phyloP scores from a whole-genome alignment of 1,140 invertebrate species.

The Aleiodes sp. region DNA sequence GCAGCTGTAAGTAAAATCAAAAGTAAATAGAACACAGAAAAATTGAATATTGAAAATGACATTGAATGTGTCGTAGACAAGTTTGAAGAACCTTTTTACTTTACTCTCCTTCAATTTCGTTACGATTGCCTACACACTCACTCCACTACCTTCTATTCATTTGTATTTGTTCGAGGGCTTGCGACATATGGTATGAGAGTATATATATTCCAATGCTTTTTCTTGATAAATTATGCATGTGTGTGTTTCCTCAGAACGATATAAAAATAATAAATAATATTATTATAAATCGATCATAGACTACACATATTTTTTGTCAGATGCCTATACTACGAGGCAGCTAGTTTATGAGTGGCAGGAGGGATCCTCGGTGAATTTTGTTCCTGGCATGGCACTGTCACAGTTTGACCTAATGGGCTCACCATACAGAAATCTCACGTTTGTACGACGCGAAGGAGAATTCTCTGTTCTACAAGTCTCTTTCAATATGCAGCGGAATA shows the following conservation, averaged over 20 bases:
- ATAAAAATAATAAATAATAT: neutral
- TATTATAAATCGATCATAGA: neutral
- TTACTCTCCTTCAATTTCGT: no score
- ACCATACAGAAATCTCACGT: conserved; percentile 82
- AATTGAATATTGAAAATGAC: neutral
- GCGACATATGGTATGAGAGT: neutral
- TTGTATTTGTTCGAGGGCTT: no score
- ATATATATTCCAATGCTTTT: neutral
- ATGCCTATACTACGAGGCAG: conserved; percentile 90
- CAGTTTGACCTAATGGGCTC: conserved; percentile 92
- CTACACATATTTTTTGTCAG: conserved; percentile 66
- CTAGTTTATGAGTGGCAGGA: conserved; percentile 91
- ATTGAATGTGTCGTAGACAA: no score
- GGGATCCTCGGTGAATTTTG: conserved; percentile 83
- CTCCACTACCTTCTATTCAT: no score
- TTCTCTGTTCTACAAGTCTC: conserved; percentile 92
- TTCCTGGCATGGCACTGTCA: conserved; percentile 88
- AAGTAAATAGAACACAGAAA: neutral
- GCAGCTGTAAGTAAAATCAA: conserved; percentile 96
- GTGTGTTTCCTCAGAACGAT: neutral
- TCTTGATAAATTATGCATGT: no score
- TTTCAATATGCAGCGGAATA: conserved; percentile 89
- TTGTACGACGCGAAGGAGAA: conserved; percentile 80
- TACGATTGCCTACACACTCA: no score
- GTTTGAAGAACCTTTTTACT: no score